Evolutionary conservation across 2,113 vertebrate genomes (phyloP).

Genomic region (Sphyrna mokarran): DNA sequence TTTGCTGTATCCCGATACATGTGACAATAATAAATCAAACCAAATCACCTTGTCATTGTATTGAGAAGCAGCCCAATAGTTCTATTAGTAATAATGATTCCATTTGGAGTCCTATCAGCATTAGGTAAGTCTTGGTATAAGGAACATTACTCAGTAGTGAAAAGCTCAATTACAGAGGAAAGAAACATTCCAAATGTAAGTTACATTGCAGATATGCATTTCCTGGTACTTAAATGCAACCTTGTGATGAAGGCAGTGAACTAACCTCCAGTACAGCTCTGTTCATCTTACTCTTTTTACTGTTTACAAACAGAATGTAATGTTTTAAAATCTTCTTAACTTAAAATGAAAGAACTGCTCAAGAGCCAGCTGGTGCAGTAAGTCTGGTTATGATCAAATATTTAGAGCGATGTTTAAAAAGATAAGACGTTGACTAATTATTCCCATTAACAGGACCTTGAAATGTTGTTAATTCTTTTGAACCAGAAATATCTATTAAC

Average conservation of each 20-base stretch:
- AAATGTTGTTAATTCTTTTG: background rate
- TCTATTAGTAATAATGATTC: background rate
- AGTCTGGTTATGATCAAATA: background rate
- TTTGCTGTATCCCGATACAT: too few species aligned
- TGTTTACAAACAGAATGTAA: background rate
- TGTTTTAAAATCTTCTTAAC: too few species aligned
- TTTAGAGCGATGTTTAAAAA: background rate
- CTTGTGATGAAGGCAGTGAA: background rate
- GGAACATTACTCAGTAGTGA: background rate
- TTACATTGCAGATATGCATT: background rate
- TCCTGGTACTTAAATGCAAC: background rate
- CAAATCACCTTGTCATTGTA: background rate
- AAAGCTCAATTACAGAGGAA: background rate
- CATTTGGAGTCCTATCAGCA: background rate
- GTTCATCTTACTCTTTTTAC: background rate
- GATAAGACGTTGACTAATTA: background rate
- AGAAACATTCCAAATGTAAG: background rate
- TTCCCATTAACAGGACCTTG: background rate
- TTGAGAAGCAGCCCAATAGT: background rate
- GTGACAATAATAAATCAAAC: too few species aligned
- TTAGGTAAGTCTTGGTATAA: background rate
- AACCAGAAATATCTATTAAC: constrained; percentile 8
- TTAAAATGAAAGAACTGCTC: background rate
- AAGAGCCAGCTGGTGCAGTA: background rate
- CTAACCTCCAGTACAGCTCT: background rate